A percentile compares a stretch with the other conserved stretches of the same genome.
Conservation (phyloP, 2,113 vertebrate genomes). For the Serilophus lunatus region DNA sequence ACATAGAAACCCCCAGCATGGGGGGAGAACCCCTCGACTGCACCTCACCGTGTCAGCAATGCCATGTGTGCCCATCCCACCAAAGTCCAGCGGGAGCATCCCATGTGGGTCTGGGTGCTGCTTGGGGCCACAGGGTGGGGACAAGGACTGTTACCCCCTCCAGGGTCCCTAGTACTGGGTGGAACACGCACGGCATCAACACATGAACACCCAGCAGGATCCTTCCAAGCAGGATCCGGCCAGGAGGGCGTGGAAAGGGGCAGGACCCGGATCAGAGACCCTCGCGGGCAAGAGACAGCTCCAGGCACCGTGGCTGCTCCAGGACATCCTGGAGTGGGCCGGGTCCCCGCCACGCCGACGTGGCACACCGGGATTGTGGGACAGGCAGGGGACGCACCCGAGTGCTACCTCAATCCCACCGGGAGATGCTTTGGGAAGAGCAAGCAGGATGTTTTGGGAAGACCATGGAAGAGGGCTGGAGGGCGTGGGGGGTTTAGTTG, state of each 20-base stretch:
- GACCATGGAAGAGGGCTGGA: too few species aligned
- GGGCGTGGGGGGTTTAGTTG: fast-evolving
- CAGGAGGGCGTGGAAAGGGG: neutral
- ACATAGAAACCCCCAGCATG: fast-evolving
- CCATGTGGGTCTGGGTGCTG: neutral
- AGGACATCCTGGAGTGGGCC: neutral
- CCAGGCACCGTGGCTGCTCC: fast-evolving
- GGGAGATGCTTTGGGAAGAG: neutral
- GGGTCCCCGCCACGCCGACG: neutral
- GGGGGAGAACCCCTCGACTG: neutral
- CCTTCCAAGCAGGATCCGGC: neutral
- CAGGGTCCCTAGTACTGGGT: neutral
- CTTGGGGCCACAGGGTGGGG: neutral
- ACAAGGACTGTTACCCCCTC: neutral
- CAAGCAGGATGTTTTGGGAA: neutral
- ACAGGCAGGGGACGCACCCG: neutral
- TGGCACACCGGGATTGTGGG: neutral
- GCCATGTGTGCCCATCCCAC: neutral
- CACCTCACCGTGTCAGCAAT: neutral
- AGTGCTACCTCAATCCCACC: neutral
- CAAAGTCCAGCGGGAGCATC: neutral
- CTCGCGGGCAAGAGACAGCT: neutral
- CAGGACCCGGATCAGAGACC: neutral
- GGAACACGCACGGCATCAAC: neutral
- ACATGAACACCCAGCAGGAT: neutral